phyloP scores from a whole-genome alignment of 2,888 invertebrate species.

The Tipula vernalis region DNA sequence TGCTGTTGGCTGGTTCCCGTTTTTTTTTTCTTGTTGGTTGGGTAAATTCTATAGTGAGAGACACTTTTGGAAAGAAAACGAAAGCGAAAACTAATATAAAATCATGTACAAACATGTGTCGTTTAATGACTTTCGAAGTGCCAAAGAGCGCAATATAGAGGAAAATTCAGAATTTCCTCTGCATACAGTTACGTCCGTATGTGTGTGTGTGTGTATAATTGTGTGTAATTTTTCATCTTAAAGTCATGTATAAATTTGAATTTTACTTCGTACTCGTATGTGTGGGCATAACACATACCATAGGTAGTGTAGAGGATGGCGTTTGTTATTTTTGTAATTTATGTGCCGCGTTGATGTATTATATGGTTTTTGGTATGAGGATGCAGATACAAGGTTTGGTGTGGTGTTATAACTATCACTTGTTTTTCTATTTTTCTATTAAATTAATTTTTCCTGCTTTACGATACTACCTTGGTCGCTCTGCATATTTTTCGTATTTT shows the following conservation, averaged over 20 bases:
- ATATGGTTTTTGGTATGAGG: neutral
- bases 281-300: neutral
- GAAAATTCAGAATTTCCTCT: neutral
- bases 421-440: neutral
- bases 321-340: neutral
- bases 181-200: neutral
- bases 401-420: neutral
- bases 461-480: neutral
- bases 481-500: neutral
- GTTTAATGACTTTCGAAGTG: neutral
- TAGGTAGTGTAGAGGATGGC: neutral
- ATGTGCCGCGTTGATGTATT: neutral
- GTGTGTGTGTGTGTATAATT: neutral
- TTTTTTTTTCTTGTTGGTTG: neutral
- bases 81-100: neutral
- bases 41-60: neutral
- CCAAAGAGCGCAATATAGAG: neutral
- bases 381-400: neutral
- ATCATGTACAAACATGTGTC: neutral
- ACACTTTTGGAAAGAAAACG: neutral
- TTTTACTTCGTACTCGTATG: neutral
- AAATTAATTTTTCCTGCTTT: neutral
- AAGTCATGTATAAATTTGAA: neutral
- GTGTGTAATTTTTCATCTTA: neutral
- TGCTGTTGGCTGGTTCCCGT: neutral